Conservation (phyloP, 2,888 invertebrate species). For the Zelleria hepariella region DNA sequence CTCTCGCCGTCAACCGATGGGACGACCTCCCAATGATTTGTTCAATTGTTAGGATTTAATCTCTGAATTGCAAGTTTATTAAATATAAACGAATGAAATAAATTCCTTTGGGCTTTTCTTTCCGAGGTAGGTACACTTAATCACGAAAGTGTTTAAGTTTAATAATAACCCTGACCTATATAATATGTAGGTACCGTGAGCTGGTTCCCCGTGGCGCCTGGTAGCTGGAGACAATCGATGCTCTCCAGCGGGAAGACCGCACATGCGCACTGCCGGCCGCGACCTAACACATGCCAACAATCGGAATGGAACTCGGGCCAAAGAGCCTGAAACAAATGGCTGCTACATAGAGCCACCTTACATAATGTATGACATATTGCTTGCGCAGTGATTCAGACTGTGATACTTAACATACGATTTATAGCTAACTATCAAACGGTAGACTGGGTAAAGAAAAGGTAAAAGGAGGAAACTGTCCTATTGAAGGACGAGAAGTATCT, state of each 20-base stretch:
- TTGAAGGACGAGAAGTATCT: too few relatives aligned
- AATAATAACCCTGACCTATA: constrained; percentile 52
- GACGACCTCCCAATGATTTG: constrained; percentile 57
- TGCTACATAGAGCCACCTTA: not conserved
- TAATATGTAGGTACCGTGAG: constrained; percentile 16
- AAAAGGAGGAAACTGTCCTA: not conserved
- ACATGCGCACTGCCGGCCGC: constrained; percentile 46
- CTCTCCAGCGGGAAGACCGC: constrained; percentile 62
- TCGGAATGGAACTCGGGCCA: not conserved
- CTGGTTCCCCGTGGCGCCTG: constrained; percentile 25
- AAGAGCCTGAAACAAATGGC: not conserved
- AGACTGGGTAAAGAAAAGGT: not conserved
- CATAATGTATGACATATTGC: not conserved
- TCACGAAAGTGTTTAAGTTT: not conserved
- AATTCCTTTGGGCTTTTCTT: constrained; percentile 24
- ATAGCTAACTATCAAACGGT: not conserved
- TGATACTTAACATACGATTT: not conserved
- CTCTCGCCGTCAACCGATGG: constrained; percentile 39
- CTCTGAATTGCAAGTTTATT: constrained; percentile 74
- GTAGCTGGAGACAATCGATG: constrained; percentile 58
- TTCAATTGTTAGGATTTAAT: constrained; percentile 70
- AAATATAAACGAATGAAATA: constrained; percentile 71
- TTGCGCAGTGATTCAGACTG: not conserved
- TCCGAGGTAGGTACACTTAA: constrained; percentile 14
- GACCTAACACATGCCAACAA: constrained; percentile 5